Conservation (phyloP, 2,888 invertebrate species). For the Strigamia transsilvanica region DNA sequence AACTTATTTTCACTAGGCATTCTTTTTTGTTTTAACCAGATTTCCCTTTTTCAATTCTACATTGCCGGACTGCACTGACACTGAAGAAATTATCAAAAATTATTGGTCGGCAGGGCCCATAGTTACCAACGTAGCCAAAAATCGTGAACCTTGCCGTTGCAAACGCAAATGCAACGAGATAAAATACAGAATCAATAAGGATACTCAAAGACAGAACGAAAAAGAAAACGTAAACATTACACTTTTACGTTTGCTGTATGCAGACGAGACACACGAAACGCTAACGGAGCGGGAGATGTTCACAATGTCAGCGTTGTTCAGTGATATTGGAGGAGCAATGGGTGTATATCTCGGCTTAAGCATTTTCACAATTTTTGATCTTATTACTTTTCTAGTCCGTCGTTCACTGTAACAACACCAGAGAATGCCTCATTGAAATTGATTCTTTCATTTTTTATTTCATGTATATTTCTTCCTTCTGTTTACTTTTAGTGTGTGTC, state of each 20-base stretch:
- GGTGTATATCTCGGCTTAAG: neutral
- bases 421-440: too few species aligned
- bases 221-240: neutral
- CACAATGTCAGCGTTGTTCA: neutral
- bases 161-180: constrained; percentile 1
- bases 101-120: neutral
- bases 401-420: too few species aligned
- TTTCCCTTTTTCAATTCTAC: too few species aligned
- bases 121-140: neutral
- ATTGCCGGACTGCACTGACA: neutral
- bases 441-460: too few species aligned
- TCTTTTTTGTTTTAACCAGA: too few species aligned
- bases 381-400: neutral
- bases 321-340: constrained; percentile 14
- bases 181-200: neutral
- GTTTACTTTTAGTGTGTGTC: too few species aligned
- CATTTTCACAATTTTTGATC: neutral
- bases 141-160: neutral
- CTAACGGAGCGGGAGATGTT: neutral
- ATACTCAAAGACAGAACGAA: neutral
- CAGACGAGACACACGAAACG: neutral
- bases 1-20: too few species aligned
- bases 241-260: neutral
- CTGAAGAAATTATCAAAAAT: neutral
- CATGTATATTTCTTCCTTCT: too few species aligned